Evolutionary conservation across 2,113 vertebrate genomes (phyloP).

Genomic region (Pedetes capensis): DNA sequence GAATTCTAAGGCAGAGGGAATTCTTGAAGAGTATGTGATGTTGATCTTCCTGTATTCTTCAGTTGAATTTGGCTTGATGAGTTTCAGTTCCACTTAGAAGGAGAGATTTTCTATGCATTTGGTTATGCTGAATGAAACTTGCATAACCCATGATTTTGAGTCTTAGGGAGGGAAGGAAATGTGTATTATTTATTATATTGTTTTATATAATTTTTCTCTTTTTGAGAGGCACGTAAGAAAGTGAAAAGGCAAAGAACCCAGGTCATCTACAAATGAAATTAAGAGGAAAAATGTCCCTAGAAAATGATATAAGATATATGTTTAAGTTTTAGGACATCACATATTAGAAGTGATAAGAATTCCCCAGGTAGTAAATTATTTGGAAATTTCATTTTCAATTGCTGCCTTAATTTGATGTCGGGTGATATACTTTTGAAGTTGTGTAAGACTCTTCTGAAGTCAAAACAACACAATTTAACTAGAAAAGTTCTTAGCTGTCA

Average conservation of each 20-base stretch:
- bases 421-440: background rate
- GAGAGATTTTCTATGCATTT: background rate
- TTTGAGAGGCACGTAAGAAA: background rate
- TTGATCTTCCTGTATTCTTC: background rate
- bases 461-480: background rate
- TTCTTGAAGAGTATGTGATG: background rate
- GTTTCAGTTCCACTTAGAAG: background rate
- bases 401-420: background rate
- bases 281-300: background rate
- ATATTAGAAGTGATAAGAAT: background rate
- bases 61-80: background rate
- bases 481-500: background rate
- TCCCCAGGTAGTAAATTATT: background rate
- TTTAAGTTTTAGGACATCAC: conserved; percentile 17
- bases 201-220: background rate
- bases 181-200: background rate
- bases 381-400: conserved; percentile 19
- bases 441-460: background rate
- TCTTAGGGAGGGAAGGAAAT: background rate
- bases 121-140: background rate
- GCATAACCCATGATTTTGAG: background rate
- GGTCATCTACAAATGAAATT: background rate
- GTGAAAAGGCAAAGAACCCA: background rate
- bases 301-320: background rate
- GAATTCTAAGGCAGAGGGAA: background rate